These are phyloP conservation scores for Parthenolecanium corni DNA, from an alignment of 2,888 invertebrate species.

Conservation along the genomic window DNA sequence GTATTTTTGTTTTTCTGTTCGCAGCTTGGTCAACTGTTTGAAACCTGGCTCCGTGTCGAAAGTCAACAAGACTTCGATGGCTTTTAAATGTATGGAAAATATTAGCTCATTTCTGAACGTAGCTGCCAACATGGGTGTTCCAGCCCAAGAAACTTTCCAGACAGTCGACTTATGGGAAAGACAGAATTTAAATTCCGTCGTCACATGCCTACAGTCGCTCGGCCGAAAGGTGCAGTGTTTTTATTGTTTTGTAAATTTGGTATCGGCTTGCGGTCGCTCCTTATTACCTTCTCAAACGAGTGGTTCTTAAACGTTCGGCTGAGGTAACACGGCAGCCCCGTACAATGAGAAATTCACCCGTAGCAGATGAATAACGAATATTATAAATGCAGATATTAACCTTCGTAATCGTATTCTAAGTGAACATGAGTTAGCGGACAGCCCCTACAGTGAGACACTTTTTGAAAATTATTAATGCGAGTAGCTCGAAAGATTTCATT, in stretches of 20 bases:
- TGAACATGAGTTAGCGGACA: too few relatives aligned
- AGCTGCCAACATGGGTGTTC: constrained; percentile 75
- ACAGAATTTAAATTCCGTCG: constrained; percentile 90
- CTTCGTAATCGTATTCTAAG: too few relatives aligned
- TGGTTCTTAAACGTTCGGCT: too few relatives aligned
- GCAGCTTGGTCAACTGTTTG: constrained; percentile 71
- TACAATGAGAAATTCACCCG: too few relatives aligned
- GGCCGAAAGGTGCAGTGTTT: constrained; percentile 67
- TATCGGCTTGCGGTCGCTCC: too few relatives aligned
- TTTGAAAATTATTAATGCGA: too few relatives aligned
- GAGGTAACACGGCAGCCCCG: too few relatives aligned
- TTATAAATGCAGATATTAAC: too few relatives aligned
- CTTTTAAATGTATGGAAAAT: constrained; percentile 98
- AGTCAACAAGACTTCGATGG: constrained; percentile 79
- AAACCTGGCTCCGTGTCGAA: constrained; percentile 80
- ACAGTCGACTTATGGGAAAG: constrained; percentile 95
- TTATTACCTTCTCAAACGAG: too few relatives aligned
- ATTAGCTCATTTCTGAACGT: constrained; percentile 85
- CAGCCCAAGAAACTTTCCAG: constrained; percentile 89
- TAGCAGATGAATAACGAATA: too few relatives aligned
- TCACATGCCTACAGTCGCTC: constrained; percentile 85
- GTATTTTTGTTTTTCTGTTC: background rate
- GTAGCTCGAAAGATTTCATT: too few relatives aligned
- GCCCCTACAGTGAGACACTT: too few relatives aligned
- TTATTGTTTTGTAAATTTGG: constrained; percentile 1